Evolutionary conservation across 2,888 invertebrate genomes (phyloP).

Genomic region (Folsomia manolachei): DNA sequence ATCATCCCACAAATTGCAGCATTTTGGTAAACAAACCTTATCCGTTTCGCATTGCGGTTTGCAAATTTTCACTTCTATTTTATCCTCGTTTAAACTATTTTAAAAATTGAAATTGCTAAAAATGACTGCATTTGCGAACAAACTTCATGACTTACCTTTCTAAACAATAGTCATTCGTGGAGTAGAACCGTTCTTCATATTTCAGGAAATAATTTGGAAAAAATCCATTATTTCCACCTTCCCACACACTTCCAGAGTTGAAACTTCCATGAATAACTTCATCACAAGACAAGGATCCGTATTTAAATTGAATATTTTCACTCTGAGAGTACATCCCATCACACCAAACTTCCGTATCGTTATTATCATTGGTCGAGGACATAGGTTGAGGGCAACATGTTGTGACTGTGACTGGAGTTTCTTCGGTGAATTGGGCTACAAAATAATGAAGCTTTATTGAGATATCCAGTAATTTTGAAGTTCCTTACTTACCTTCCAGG

Average conservation of each 20-base stretch:
- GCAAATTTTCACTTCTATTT: conserved; percentile 35
- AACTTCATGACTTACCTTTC: conserved; percentile 25
- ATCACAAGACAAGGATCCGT: conserved; percentile 36
- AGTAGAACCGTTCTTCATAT: conserved; percentile 37
- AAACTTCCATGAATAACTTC: conserved; percentile 29
- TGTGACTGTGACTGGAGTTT: conserved; percentile 33
- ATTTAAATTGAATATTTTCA: conserved; percentile 32
- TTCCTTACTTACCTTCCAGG: too few relatives aligned
- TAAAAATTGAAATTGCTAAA: not conserved
- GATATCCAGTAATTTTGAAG: too few relatives aligned
- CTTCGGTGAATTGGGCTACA: conserved; percentile 27
- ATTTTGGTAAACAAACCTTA: conserved; percentile 37
- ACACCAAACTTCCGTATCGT: conserved; percentile 32
- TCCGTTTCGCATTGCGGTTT: conserved; percentile 30
- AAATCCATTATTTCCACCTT: conserved; percentile 37
- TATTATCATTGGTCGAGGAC: conserved; percentile 21
- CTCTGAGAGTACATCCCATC: conserved; percentile 38
- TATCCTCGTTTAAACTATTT: conserved; percentile 34
- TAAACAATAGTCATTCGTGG: conserved; percentile 37
- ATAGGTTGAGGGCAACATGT: conserved; percentile 35
- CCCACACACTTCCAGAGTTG: conserved; percentile 26
- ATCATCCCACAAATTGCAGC: conserved; percentile 40
- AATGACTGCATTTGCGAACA: not conserved
- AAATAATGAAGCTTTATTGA: too few relatives aligned
- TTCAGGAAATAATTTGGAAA: conserved; percentile 38